Conservation (phyloP, 1,140 invertebrate genomes). For the Drosophila nigrodunni region DNA sequence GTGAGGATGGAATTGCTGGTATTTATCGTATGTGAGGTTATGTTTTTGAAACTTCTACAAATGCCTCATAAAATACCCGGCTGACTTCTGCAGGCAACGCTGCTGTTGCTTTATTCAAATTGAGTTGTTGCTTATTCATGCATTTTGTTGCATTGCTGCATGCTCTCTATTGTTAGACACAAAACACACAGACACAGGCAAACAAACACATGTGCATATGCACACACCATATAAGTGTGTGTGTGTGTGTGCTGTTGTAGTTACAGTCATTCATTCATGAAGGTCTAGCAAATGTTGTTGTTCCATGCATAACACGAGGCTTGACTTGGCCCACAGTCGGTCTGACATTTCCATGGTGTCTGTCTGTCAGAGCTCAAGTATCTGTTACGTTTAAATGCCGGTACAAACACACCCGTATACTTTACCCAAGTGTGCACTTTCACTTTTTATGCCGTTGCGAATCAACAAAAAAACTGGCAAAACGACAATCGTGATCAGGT, state of each 20-base stretch:
- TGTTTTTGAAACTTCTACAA: conserved; percentile 26
- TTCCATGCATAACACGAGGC: conserved; percentile 29
- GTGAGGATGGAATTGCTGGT: not conserved
- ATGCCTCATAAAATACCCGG: conserved; percentile 42
- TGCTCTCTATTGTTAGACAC: conserved; percentile 64
- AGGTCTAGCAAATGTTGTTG: conserved; percentile 25
- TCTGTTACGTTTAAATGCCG: conserved; percentile 78
- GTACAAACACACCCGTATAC: conserved; percentile 36
- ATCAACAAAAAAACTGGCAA: conserved; percentile 70
- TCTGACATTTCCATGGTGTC: conserved; percentile 64
- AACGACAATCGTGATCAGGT: conserved; percentile 67
- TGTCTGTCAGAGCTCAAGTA: conserved; percentile 68
- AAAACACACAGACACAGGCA: conserved; percentile 40
- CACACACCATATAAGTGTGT: not conserved
- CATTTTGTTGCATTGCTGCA: conserved; percentile 76
- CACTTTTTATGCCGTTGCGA: conserved; percentile 60
- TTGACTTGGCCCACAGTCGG: conserved; percentile 41
- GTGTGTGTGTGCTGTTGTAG: conserved; percentile 18
- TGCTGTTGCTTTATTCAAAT: conserved; percentile 76
- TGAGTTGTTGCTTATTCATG: conserved; percentile 82
- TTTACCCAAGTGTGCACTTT: conserved; percentile 66
- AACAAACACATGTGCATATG: not conserved
- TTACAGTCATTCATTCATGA: conserved; percentile 56
- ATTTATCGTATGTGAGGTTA: conserved; percentile 7
- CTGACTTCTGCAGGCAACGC: conserved; percentile 21